Percentiles rank a stretch among this genome's conserved stretches.
Conservation (phyloP, 2,113 vertebrate genomes). For the Ammodytes dubius region DNA sequence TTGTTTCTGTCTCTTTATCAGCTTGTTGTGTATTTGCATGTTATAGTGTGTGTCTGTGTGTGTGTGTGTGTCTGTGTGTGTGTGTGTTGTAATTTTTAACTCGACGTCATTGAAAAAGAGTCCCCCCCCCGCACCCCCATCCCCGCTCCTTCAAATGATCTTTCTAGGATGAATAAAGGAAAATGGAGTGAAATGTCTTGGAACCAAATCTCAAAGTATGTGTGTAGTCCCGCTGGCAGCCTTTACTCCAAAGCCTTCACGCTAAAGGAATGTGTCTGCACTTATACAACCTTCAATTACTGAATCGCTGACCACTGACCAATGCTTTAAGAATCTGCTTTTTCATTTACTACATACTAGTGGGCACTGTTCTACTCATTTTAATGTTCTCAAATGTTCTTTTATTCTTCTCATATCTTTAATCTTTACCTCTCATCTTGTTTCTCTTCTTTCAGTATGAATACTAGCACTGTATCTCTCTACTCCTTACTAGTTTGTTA, state of each 20-base stretch:
- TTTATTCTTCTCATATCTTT: neutral
- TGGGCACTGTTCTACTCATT: slow-evolving; percentile 2
- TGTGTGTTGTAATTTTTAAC: too few species aligned
- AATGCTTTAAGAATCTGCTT: slow-evolving; percentile 9
- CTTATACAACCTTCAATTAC: slow-evolving; percentile 53
- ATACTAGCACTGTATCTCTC: slow-evolving; percentile 1
- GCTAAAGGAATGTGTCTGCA: slow-evolving; percentile 55
- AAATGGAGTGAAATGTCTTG: too few species aligned
- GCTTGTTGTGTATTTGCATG: too few species aligned
- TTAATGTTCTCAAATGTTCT: neutral
- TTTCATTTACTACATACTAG: neutral
- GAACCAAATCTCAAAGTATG: neutral
- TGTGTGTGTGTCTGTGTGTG: too few species aligned
- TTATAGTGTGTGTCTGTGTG: too few species aligned
- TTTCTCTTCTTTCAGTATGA: neutral
- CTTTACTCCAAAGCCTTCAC: slow-evolving; percentile 37
- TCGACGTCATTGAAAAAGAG: too few species aligned
- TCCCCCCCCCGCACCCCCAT: too few species aligned
- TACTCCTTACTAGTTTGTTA: too few species aligned
- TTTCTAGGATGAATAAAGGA: too few species aligned
- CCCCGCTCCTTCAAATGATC: too few species aligned
- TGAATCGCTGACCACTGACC: slow-evolving; percentile 4
- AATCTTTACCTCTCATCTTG: neutral
- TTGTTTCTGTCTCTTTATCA: too few species aligned
- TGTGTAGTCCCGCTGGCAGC: slow-evolving; percentile 39